Conservation (phyloP, 2,888 invertebrate species). For the Meganola albula region DNA sequence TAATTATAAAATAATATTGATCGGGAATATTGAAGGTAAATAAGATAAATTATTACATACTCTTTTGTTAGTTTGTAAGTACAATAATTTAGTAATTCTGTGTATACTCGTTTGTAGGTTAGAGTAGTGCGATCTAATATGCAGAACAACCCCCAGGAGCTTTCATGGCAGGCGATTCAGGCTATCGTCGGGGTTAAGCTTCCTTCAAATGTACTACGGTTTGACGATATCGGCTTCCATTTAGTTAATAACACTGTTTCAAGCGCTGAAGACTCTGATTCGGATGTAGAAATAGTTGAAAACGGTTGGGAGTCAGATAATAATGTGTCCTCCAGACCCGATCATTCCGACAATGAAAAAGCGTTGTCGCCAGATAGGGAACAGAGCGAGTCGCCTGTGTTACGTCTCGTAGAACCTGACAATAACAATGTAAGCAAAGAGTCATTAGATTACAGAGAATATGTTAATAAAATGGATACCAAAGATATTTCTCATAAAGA, state of each 20-base stretch:
- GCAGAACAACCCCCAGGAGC: constrained; percentile 79
- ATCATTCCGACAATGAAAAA: constrained; percentile 71
- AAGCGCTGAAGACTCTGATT: constrained; percentile 71
- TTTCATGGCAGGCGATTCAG: constrained; percentile 78
- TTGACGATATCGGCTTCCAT: constrained; percentile 74
- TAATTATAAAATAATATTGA: constrained; percentile 48
- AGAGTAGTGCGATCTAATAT: constrained; percentile 77
- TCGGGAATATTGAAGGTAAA: constrained; percentile 66
- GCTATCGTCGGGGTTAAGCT: constrained; percentile 77
- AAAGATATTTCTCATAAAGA: constrained; percentile 62
- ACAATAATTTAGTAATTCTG: constrained; percentile 54
- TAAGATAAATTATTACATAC: constrained; percentile 24
- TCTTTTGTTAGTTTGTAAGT: constrained; percentile 27
- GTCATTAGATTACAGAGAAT: constrained; percentile 59
- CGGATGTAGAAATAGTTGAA: constrained; percentile 74
- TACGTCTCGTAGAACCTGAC: constrained; percentile 69
- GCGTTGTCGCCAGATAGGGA: constrained; percentile 61
- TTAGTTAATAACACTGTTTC: constrained; percentile 67
- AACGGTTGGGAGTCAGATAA: constrained; percentile 74
- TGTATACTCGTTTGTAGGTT: constrained; percentile 75
- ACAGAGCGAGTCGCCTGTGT: constrained; percentile 64
- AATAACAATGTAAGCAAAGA: constrained; percentile 67
- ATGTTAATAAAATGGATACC: constrained; percentile 60
- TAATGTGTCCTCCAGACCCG: constrained; percentile 65
- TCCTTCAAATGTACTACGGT: constrained; percentile 72